A percentile compares a stretch with the other conserved stretches of the same genome.
Conservation (phyloP, 2,113 vertebrate species). For the Albula glossodonta region DNA sequence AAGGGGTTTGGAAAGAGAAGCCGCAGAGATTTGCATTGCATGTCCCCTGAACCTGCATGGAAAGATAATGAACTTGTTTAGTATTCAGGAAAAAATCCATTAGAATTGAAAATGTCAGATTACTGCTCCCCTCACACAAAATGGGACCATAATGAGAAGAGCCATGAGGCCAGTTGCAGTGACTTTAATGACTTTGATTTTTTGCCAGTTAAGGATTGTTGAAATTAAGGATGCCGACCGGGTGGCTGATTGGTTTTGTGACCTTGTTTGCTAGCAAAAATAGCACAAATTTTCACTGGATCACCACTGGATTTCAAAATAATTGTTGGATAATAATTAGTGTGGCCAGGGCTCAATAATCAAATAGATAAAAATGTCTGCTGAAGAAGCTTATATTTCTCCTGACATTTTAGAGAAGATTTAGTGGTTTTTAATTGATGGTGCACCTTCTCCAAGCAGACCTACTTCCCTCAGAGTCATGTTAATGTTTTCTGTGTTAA, state of each 20-base stretch:
- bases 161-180: background rate
- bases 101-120: background rate
- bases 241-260: background rate
- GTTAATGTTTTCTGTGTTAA: conserved; percentile 7
- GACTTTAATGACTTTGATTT: background rate
- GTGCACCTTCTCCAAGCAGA: background rate
- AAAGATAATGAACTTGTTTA: conserved; percentile 1
- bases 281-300: no score
- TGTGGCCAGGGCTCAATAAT: background rate
- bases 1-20: background rate
- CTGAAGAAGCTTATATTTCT: background rate
- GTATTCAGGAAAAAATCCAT: background rate
- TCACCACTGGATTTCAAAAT: no score
- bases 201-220: background rate
- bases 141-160: background rate
- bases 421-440: background rate
- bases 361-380: background rate
- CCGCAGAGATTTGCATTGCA: conserved; percentile 19
- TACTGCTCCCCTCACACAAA: background rate
- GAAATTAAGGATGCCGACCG: background rate
- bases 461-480: background rate
- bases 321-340: background rate
- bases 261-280: background rate
- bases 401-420: background rate
- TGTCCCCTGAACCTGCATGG: background rate